Percentiles rank a stretch among this genome's conserved stretches.
These are phyloP conservation scores for Peromyscus polionotus DNA, from an alignment of 2,113 vertebrate genomes.

Conservation along the genomic window DNA sequence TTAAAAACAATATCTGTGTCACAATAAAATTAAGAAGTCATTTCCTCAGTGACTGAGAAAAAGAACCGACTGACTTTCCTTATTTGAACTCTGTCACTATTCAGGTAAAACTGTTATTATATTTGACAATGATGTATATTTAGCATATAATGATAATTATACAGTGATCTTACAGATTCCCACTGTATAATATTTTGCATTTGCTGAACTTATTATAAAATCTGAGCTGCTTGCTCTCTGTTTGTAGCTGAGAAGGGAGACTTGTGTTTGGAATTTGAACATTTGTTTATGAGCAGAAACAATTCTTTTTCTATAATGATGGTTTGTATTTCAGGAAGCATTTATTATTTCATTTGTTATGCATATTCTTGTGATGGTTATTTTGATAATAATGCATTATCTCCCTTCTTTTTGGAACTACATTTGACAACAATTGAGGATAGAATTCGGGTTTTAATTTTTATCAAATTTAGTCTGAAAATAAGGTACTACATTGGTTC, in stretches of 20 bases:
- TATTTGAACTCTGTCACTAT: neutral
- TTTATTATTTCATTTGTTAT: neutral
- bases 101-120: neutral
- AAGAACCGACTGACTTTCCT: neutral
- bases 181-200: neutral
- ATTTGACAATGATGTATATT: neutral
- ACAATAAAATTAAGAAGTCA: neutral
- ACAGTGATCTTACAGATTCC: neutral
- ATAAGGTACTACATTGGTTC: neutral
- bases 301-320: neutral
- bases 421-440: constrained; percentile 40
- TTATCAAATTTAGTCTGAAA: constrained; percentile 28
- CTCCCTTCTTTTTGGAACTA: neutral
- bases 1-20: neutral
- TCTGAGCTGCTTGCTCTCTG: neutral
- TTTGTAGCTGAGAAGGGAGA: neutral
- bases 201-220: neutral
- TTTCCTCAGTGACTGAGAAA: neutral
- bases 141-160: neutral
- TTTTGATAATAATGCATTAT: neutral
- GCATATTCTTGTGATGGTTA: neutral
- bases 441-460: neutral
- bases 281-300: neutral
- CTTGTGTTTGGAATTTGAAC: neutral
- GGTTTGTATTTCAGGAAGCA: neutral